Evolutionary conservation across 2,888 invertebrate species (phyloP), one percentile per base, ranked within the genome.

Genomic region (Amiota communis): DNA sequence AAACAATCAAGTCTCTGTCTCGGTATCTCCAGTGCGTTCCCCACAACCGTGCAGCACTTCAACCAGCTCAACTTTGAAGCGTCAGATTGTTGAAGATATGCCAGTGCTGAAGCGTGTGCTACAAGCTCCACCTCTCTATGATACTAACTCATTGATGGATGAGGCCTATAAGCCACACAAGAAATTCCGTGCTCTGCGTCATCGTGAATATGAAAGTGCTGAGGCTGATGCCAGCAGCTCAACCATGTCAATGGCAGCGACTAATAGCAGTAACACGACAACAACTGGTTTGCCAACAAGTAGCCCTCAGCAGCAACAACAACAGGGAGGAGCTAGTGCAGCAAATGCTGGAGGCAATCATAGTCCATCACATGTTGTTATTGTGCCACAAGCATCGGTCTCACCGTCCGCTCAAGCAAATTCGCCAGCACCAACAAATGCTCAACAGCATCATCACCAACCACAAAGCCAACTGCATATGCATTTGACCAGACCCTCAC

Each of bases 141-240:
- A 97, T 87, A 96, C 97, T 72, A 95, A 95, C 87, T 94, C 95
- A 1, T 90, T 97, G 73, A 97, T 97, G 97, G 97, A 97, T 89
- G 97, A 97, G 90, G 97, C 97, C 15, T 97, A 97, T 91, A 96
- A 97, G 89, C 97, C 97, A 76, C 97, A 97, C 92, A 97, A 97
- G 90, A 97, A 97, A 90, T 97, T 97, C 92, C 93, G 97, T 63
- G 96, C 96, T 2, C 91, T 96, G 87, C 91, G 96, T 46, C 92
- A 92, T 76, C 95, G 95, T 81, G 96, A 96, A 87, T 95, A 94
- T 61, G 96, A 96, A 86, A 83, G 86, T 10, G 95, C 95, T 2
- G 93, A 94, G 83, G 92, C 93, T 0, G 94, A 94, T 74, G 90
- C 92, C 64, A 86, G 86, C 81, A 86, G 86, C 81, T 87, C 88